A percentile compares a stretch with the other conserved stretches of the same genome.
Evolutionary conservation across 2,113 vertebrate species (phyloP).

Genomic region (Dicrurus megarhynchus): DNA sequence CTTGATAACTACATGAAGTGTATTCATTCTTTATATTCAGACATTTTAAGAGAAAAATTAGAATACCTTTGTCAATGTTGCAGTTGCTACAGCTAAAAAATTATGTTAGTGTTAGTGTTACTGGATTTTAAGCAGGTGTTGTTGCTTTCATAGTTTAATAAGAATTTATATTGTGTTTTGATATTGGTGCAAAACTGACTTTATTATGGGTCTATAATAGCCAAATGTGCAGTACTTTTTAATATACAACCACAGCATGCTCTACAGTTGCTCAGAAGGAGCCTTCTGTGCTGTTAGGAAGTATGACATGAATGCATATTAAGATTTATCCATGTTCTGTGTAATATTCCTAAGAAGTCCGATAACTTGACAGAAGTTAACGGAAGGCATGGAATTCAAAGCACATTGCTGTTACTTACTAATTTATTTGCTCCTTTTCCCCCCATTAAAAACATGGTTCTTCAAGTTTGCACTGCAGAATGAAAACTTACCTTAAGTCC

Average conservation of each 20-base stretch:
- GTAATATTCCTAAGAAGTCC: not conserved
- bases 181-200: constrained; percentile 10
- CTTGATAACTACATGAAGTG: not conserved
- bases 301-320: constrained; percentile 56
- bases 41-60: not conserved
- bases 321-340: constrained; percentile 24
- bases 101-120: not conserved
- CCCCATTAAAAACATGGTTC: not conserved
- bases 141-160: constrained; percentile 17
- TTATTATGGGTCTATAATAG: not conserved
- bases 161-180: constrained; percentile 21
- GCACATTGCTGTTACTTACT: not conserved
- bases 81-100: not conserved
- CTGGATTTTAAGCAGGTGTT: not conserved
- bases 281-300: constrained; percentile 44
- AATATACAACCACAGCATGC: constrained; percentile 42
- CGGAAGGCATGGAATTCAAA: constrained; percentile 13
- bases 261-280: constrained; percentile 34
- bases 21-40: not conserved
- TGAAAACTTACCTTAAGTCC: not conserved
- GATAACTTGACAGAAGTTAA: constrained; percentile 28
- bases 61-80: not conserved
- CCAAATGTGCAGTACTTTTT: constrained; percentile 35
- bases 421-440: not conserved
- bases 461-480: not conserved